Evolutionary conservation across 2,797 vertebrate species (phyloP), one percentile per base, ranked within the genome.

Genomic region (Anolis apletophallus): DNA sequence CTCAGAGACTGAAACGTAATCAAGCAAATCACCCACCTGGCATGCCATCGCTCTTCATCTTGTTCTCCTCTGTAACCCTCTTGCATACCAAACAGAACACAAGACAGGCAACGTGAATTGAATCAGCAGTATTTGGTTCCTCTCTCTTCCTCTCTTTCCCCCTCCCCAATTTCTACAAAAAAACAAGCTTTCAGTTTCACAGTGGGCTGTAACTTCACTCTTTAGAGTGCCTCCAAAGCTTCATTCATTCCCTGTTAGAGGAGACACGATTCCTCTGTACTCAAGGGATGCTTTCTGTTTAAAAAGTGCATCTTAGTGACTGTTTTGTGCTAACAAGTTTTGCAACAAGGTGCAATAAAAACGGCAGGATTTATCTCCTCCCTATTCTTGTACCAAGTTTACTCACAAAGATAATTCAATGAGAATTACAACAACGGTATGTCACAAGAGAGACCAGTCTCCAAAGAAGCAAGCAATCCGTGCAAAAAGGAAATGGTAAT

Each of bases 161-260:
- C 69, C 69, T 79, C 81, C 81, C 76, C 76, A 73, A 80, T 80
- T 89, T 93, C 84, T 92, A 93, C 91, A 94, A 93, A 46, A n/a
- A 94, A 93, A 94, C 89, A 81, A 0, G 90, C 93, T 95, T 92
- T 95, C 91, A 94, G 90, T 91, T 93, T 93, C 90, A 88, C 87
- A 67, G 2, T 16, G 57, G 81, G 93, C 93, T 95, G 87, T 91
- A 90, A 85, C 86, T 87, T 89, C 71, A 75, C 92, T 94, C 94
- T 94, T 90, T 91, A 34, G 59, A 77, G 88, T 91, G 88, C 88
- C 89, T 87, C 92, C 72, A 88, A 88, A 93, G 93, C 93, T 92
- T 91, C 91, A 81, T 87, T 87, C 92, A 80, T 78, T 79, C 88
- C 85, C 90, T 85, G 85, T 91, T 80, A 90, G 88, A 94, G 94